Percentiles rank a stretch among this genome's conserved stretches.
phyloP scores from a whole-genome alignment of 1,140 invertebrate genomes.

The Phenacoccus solenopsis region DNA sequence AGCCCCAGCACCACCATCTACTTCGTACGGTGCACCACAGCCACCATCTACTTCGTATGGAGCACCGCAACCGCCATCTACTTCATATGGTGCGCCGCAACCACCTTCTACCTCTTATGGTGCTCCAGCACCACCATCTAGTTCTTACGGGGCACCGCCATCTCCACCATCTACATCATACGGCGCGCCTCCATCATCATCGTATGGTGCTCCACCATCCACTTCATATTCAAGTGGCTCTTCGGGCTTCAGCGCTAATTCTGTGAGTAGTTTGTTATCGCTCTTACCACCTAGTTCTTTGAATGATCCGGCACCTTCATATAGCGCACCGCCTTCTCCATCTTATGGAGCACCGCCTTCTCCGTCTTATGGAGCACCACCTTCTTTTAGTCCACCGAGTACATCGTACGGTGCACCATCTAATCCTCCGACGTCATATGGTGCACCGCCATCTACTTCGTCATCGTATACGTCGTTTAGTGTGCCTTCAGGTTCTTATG shows the following conservation, averaged over 20 bases:
- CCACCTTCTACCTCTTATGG: conserved; percentile 29
- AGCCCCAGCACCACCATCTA: conserved; percentile 19
- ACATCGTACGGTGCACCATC: conserved; percentile 19
- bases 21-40: conserved; percentile 27
- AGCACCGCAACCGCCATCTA: conserved; percentile 33
- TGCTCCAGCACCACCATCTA: conserved; percentile 28
- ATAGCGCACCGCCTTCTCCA: conserved; percentile 22
- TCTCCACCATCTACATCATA: conserved; percentile 28
- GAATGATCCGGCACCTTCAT: conserved; percentile 18
- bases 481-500: conserved; percentile 21
- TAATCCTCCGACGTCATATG: conserved; percentile 25
- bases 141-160: conserved; percentile 33
- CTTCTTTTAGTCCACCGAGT: conserved; percentile 19
- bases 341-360: conserved; percentile 25
- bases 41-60: conserved; percentile 30
- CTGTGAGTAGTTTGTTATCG: no score
- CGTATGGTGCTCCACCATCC: conserved; percentile 37
- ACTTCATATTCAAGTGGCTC: conserved; percentile 31
- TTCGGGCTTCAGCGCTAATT: conserved; percentile 25
- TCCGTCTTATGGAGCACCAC: conserved; percentile 30
- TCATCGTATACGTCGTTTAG: conserved; percentile 25
- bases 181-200: conserved; percentile 16
- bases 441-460: conserved; percentile 30
- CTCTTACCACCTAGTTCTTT: conserved; percentile 23
- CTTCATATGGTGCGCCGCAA: conserved; percentile 34